phyloP scores from a whole-genome alignment of 2,888 invertebrate species.

The Hymenopus coronatus region DNA sequence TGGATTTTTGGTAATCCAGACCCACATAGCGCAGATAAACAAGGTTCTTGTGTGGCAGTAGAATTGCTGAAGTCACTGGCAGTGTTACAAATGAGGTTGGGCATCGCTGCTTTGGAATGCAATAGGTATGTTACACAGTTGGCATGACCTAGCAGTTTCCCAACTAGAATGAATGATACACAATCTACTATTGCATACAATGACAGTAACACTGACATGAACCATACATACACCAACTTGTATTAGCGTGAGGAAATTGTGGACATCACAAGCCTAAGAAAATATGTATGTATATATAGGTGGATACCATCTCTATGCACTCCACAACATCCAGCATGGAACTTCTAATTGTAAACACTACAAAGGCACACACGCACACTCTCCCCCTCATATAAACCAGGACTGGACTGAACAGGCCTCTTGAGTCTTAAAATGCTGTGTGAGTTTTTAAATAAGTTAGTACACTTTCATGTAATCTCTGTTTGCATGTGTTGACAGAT shows the following conservation, averaged over 20 bases:
- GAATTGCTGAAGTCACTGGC: too few species aligned
- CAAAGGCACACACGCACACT: neutral
- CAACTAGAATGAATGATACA: neutral
- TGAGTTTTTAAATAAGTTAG: too few species aligned
- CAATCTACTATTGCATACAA: conserved; percentile 11
- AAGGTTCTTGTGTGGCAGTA: too few species aligned
- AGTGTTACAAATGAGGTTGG: too few species aligned
- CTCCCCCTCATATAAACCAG: neutral
- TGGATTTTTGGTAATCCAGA: too few species aligned
- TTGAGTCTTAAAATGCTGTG: neutral
- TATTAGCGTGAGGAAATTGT: conserved; percentile 12
- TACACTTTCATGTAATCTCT: too few species aligned
- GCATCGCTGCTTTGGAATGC: too few species aligned
- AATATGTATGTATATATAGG: conserved; percentile 2
- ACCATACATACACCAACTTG: conserved; percentile 12
- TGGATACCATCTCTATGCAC: conserved; percentile 19
- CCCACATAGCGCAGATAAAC: too few species aligned
- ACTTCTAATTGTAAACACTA: conserved; percentile 17
- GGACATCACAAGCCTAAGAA: conserved; percentile 14
- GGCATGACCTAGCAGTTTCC: neutral
- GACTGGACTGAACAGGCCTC: conserved; percentile 17
- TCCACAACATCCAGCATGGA: conserved; percentile 26
- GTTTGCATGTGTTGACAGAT: neutral
- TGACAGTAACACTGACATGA: conserved; percentile 12
- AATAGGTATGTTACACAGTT: too few species aligned